Evolutionary conservation across 2,113 vertebrate species (phyloP), one percentile per base, ranked within the genome.

Genomic region (Stercorarius parasiticus): DNA sequence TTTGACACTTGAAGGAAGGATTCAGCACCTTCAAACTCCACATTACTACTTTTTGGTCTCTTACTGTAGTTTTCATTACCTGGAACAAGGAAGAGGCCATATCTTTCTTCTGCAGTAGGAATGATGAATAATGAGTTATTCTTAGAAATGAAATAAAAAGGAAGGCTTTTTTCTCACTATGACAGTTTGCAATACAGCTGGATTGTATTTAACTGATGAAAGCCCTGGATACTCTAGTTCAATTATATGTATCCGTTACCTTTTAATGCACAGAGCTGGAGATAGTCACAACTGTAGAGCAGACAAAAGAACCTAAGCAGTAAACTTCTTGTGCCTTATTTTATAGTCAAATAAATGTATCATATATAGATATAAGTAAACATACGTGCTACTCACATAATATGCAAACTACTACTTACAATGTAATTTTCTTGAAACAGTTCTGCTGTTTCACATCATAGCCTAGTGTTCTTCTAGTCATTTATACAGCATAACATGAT

Each of bases 161-260:
- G 15, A 81, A 26, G 10, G 11, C 47, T 81, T 70, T 17, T 23
- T 86, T 78, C 50, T 32, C 25, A 53, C 25, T 40, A 23, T 2
- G 7, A 49, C 34, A 65, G 13, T 66, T 27, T 71, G 23, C 12
- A 69, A 34, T 21, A 53, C 14, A 71, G 22, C 23, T 78, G 55
- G 40, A 64, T 17, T 65, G 9, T 23, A 84, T 71, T 74, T 85
- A 74, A 88, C 26, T 64, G 50, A 78, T 6, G 19, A 27, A 86
- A 95, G 42, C 15, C n/a, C 61, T 52, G 34, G 27, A 82, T 27
- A 20, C 15, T 52, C 29, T 1, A 72, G 52, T 26, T 76, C 21
- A 82, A 38, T 15, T 12, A 61, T 1, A 0, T 15, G 4, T 15
- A 29, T 9, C 27, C 0, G 0, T 42, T 42, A 55, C 11, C 5